These are phyloP conservation scores for Accipiter virgatus DNA, from an alignment of 2,113 vertebrate species.

Conservation along the genomic window DNA sequence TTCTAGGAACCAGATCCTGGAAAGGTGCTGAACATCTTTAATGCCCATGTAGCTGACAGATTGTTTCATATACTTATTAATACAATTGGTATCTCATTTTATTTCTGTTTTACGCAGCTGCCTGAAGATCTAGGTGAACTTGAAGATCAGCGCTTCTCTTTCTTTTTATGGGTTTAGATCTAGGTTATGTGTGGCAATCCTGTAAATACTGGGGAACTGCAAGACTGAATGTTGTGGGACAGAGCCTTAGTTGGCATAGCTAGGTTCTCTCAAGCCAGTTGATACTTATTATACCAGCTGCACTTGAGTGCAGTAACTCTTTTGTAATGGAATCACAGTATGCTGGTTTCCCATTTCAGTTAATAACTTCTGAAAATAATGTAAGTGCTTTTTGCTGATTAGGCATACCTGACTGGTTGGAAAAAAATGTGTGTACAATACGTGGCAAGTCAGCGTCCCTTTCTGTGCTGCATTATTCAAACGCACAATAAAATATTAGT, in stretches of 20 bases:
- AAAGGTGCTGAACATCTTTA: background rate
- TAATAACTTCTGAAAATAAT: constrained; percentile 61
- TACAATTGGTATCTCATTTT: background rate
- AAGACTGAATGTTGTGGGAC: background rate
- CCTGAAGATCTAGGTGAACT: background rate
- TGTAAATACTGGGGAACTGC: background rate
- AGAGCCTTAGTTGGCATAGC: background rate
- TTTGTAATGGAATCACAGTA: constrained; percentile 44
- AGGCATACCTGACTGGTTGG: constrained; percentile 31
- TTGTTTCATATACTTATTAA: background rate
- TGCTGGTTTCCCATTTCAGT: constrained; percentile 44
- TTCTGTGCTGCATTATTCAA: constrained; percentile 53
- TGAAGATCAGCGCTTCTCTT: background rate
- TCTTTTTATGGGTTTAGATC: background rate
- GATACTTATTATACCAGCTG: background rate
- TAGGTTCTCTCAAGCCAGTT: background rate
- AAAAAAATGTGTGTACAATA: background rate
- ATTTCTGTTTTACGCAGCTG: background rate
- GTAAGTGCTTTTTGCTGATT: constrained; percentile 56
- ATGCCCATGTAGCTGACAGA: background rate
- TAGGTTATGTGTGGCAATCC: background rate
- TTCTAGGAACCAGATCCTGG: background rate
- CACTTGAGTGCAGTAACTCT: constrained; percentile 39
- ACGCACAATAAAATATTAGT: background rate
- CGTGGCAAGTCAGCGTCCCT: background rate